phyloP scores from a whole-genome alignment of 2,888 invertebrate genomes.

The Hesperia comma region DNA sequence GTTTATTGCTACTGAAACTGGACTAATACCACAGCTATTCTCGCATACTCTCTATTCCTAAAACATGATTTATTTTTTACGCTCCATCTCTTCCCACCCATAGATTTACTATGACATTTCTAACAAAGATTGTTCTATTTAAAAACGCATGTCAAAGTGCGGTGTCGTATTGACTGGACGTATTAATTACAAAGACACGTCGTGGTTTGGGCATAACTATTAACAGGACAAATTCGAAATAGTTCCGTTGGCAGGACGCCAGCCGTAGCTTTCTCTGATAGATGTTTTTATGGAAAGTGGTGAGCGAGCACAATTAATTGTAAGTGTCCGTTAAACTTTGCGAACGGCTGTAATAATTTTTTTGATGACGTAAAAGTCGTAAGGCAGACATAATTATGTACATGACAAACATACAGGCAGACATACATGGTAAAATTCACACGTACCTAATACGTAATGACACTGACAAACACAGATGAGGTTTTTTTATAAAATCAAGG shows the following conservation, averaged over 20 bases:
- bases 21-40: too few relatives aligned
- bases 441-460: too few relatives aligned
- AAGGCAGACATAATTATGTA: too few relatives aligned
- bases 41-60: too few relatives aligned
- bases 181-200: conserved; percentile 46
- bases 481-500: too few relatives aligned
- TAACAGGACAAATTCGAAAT: conserved; percentile 39
- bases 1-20: too few relatives aligned
- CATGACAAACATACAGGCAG: too few relatives aligned
- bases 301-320: conserved; percentile 15
- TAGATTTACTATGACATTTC: neutral
- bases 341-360: neutral
- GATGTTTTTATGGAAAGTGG: conserved; percentile 25
- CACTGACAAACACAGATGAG: too few relatives aligned
- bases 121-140: conserved; percentile 31
- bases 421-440: too few relatives aligned
- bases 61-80: neutral
- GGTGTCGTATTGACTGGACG: conserved; percentile 59
- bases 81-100: neutral
- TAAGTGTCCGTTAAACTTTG: conserved; percentile 11
- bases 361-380: too few relatives aligned
- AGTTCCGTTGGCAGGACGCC: conserved; percentile 34
- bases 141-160: conserved; percentile 51
- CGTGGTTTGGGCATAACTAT: conserved; percentile 28
- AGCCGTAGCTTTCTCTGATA: conserved; percentile 22